Conservation (phyloP, 2,113 vertebrate species). For the Todiramphus saurophagus region DNA sequence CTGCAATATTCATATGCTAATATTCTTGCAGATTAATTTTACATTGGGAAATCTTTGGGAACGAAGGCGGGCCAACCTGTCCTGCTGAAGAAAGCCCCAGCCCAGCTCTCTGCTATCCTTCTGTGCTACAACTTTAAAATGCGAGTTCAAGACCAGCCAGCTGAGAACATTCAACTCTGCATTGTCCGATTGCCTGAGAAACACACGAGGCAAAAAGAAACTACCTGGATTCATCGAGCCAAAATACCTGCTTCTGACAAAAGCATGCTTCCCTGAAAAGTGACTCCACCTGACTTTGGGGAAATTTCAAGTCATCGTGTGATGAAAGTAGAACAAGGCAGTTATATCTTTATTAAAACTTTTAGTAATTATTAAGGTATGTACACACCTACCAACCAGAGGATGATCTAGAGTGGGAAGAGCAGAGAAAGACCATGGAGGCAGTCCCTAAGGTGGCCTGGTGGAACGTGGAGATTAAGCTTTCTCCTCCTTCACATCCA, state of each 20-base stretch:
- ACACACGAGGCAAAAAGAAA: neutral
- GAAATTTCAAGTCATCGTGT: neutral
- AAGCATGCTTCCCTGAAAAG: neutral
- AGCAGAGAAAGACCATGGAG: neutral
- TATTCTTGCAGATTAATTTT: constrained; percentile 18
- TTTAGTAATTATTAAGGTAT: neutral
- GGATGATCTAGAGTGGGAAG: neutral
- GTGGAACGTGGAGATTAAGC: neutral
- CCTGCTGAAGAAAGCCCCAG: neutral
- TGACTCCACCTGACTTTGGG: neutral
- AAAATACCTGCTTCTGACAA: neutral
- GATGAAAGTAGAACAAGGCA: neutral
- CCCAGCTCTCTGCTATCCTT: neutral
- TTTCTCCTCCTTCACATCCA: neutral
- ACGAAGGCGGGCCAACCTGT: neutral
- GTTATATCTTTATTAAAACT: neutral
- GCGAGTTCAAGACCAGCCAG: neutral
- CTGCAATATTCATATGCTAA: neutral
- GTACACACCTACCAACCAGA: neutral
- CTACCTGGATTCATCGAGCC: neutral
- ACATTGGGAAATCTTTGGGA: neutral
- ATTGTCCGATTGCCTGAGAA: neutral
- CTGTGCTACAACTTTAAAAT: neutral
- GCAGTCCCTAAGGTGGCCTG: neutral
- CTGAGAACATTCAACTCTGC: neutral